These are phyloP conservation scores for Ariolimax columbianus DNA, from an alignment of 2,888 invertebrate species.

Conservation along the genomic window DNA sequence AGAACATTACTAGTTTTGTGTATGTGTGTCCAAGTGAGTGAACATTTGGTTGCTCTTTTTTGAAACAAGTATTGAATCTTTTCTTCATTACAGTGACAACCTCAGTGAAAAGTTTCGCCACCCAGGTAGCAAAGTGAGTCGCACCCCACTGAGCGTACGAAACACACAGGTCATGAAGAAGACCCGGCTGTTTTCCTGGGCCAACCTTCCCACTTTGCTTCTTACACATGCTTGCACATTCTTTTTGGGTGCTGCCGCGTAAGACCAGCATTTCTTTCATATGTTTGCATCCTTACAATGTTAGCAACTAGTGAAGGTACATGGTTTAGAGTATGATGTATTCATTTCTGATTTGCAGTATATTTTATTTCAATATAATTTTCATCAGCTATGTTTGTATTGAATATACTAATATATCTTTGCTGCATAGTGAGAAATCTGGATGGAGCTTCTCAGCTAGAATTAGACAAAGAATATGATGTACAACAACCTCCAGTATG, in stretches of 20 bases:
- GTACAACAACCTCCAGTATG: no score
- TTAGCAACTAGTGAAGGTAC: not conserved
- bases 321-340: no score
- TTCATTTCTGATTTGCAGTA: not conserved
- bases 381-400: no score
- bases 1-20: no score
- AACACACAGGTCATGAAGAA: conserved; percentile 65
- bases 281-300: not conserved
- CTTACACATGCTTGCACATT: conserved; percentile 71
- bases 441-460: no score
- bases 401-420: no score
- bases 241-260: conserved; percentile 72
- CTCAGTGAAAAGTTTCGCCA: conserved; percentile 65
- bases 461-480: no score
- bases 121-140: conserved; percentile 55
- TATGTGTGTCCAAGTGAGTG: no score
- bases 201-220: conserved; percentile 68
- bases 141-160: conserved; percentile 63
- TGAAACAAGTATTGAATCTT: not conserved
- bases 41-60: not conserved
- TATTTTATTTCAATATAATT: no score
- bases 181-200: conserved; percentile 62
- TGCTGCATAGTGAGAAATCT: no score
- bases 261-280: conserved; percentile 54
- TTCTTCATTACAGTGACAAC: conserved; percentile 58